Evolutionary conservation across 2,113 vertebrate species (phyloP), one percentile per base, ranked within the genome.

Genomic region (Leucopsar rothschildi): DNA sequence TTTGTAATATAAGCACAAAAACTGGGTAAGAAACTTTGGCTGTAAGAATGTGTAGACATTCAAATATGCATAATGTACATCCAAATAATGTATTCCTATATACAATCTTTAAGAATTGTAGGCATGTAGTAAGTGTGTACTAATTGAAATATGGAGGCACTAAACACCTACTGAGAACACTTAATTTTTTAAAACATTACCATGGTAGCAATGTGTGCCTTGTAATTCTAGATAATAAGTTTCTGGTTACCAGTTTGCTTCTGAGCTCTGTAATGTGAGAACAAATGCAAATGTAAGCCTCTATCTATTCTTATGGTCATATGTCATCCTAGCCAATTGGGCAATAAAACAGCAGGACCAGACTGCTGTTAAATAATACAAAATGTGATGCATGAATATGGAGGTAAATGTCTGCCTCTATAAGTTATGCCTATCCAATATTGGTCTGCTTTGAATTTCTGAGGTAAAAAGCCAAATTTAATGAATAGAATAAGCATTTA

Each of bases 101-200:
- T 56, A 75, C 5, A 49, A 37, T 82, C 52, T 81, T 71, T 76
- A 91, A 86, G 90, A 96, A 91, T 63, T 91, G 81, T 50, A 68
- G 65, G n/a, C 71, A 42, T 90, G 50, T 71, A 72, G 47, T 75
- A 90, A 93, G 73, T 8, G 7, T 66, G 61, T 86, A 40, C 57
- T 92, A 96, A 96, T 69, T 97, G 94, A 98, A 96, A 97, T 95
- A 96, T 82, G 49, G 64, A 95, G 65, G 50, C 81, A 82, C 42
- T 97, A 94, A 96, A 96, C 68, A 91, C 47, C 37, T 56, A 91
- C 55, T 84, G 94, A 93, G 92, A 95, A 50, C 31, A 65, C 50
- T 96, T 97, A 92, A 97, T 97, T 95, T 94, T 83, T 96, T 68
- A 90, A 92, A 86, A 77, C 63, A 86, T 97, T 72, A 33, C 94